These are phyloP conservation scores for Drusus annulatus DNA, from an alignment of 1,140 invertebrate genomes.

Conservation along the genomic window DNA sequence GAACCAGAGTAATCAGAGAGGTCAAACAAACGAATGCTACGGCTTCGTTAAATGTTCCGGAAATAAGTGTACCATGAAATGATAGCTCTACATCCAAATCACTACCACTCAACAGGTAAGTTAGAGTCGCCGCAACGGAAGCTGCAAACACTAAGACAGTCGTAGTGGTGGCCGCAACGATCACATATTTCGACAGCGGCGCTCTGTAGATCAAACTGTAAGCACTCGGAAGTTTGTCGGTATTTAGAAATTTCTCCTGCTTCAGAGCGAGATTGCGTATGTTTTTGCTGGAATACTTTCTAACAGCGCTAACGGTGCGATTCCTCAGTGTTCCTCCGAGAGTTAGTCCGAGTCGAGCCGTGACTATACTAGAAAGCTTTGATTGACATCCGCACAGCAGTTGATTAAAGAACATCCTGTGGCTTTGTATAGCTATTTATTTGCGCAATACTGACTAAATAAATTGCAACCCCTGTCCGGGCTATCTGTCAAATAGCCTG, in stretches of 20 bases:
- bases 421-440: too few relatives aligned
- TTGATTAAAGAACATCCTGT: conserved; percentile 1
- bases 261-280: not conserved
- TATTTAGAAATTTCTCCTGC: not conserved
- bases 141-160: not conserved
- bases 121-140: not conserved
- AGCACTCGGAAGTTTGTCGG: conserved; percentile 13
- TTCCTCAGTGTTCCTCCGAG: not conserved
- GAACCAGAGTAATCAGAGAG: not conserved
- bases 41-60: conserved; percentile 3
- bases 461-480: too few relatives aligned
- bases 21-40: not conserved
- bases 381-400: not conserved
- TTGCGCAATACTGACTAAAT: too few relatives aligned
- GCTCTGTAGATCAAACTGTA: conserved; percentile 51
- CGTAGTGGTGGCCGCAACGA: not conserved
- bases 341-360: not conserved
- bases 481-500: too few relatives aligned
- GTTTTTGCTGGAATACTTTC: conserved; percentile 8
- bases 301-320: not conserved
- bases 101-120: not conserved
- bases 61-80: not conserved
- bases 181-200: conserved; percentile 11
- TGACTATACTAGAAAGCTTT: not conserved
- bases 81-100: not conserved